Evolutionary conservation across 2,113 vertebrate species (phyloP).

Genomic region (Centrocercus urophasianus): DNA sequence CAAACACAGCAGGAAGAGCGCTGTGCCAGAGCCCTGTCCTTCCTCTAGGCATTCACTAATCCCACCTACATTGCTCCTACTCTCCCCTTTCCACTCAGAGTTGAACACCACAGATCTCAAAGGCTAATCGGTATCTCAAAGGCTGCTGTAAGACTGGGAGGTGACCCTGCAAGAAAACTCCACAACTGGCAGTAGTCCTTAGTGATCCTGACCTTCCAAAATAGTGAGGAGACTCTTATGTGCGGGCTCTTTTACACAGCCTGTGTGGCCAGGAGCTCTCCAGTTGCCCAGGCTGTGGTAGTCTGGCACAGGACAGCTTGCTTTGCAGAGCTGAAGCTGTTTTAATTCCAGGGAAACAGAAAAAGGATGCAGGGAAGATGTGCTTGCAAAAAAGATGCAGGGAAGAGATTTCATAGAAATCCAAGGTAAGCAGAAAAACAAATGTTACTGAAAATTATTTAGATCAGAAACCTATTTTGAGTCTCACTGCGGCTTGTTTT

Average conservation of each 20-base stretch:
- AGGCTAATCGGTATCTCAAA: background rate
- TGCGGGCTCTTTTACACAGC: background rate
- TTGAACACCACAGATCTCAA: background rate
- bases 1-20: background rate
- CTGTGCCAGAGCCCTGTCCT: background rate
- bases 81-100: too few relatives aligned
- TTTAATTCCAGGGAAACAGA: conserved; percentile 19
- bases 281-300: background rate
- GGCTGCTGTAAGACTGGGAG: background rate
- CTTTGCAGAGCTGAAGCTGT: background rate
- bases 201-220: background rate
- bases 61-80: background rate
- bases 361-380: conserved; percentile 41
- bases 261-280: background rate
- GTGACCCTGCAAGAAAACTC: background rate
- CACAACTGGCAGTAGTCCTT: background rate
- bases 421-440: conserved; percentile 37
- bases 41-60: background rate
- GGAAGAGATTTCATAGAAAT: background rate
- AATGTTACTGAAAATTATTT: conserved; percentile 34
- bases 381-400: background rate
- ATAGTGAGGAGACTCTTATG: background rate
- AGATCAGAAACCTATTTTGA: background rate
- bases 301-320: background rate
- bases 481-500: conserved; percentile 19